Evolutionary conservation across 1,140 invertebrate genomes (phyloP), one percentile per base, ranked within the genome.

Genomic region (Goniozus legneri): DNA sequence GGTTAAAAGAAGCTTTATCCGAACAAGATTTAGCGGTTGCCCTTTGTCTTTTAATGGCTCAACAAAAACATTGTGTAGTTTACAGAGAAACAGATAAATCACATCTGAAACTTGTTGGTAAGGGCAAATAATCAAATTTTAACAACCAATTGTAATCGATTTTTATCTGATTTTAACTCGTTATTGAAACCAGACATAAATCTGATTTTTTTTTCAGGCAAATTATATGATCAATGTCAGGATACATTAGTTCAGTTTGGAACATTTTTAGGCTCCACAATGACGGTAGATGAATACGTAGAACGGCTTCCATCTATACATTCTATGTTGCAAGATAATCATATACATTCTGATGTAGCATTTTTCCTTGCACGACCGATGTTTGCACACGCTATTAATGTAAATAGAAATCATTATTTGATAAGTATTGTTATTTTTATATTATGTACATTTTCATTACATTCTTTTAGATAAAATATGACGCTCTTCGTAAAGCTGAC

Each of bases 201-300:
- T 22, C 18, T 34, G 18, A n/a, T 38, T 46, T 38, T 1, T 35
- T 41, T 55, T 46, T 19, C 16, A 73, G 74, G 74, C 8, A 84
- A 87, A 56, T 65, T 88, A 16, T 86, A 86, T 2, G 86, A 88
- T 71, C 86, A 97, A 79, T 99, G 96, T 71, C 97, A 99, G 74
- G 97, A 99, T 73, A 96, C 96, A 0, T 76, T 99, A 30, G 92
- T 98, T 2, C 97, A 99, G 72, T 97, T 97, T 71, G 95, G 95
- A 18, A 95, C 91, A 13, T 99, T 99, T 75, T 78, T 99, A 41
- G 91, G 91, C 1, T 89, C 89, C 16, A 91, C 90, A 18, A 84
- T 97, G 67, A 94, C 89, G 8, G 88, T 94, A 13, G 95, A 98
- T 56, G 97, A 99, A 69, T 97, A 98, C 69, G 83, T 88, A 0